A percentile compares a stretch with the other conserved stretches of the same genome.
Conservation (phyloP, 2,797 vertebrate species). For the Limnodromus scolopaceus region DNA sequence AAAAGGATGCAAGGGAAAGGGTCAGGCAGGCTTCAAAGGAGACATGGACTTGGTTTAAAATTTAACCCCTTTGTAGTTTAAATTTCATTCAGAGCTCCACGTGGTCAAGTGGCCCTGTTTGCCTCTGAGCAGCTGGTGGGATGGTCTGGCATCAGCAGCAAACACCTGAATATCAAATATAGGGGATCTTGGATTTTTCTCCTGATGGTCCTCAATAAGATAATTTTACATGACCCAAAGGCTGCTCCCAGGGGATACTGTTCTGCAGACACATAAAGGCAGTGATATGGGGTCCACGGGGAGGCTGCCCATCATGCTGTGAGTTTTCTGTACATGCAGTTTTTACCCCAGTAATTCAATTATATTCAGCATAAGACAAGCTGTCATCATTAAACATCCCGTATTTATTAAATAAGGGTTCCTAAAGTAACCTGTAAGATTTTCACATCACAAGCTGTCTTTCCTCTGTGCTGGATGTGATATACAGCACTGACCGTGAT, state of each 20-base stretch:
- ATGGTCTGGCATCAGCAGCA: neutral
- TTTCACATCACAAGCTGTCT: neutral
- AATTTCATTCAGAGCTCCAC: conserved; percentile 22
- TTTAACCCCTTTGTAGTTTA: conserved; percentile 43
- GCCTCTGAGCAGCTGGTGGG: neutral
- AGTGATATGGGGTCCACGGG: neutral
- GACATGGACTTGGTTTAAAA: conserved; percentile 50
- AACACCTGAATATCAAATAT: rapidly evolving
- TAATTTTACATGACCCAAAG: neutral
- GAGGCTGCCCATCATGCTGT: neutral
- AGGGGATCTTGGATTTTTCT: neutral
- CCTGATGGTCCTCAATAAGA: neutral
- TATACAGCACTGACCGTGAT: neutral
- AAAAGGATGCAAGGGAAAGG: conserved; percentile 2
- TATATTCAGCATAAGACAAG: neutral
- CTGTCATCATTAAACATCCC: neutral
- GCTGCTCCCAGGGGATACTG: neutral
- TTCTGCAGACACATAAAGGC: neutral
- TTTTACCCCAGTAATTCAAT: neutral
- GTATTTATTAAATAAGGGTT: neutral
- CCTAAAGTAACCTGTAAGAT: neutral
- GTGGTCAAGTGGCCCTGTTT: neutral
- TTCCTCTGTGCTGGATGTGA: neutral
- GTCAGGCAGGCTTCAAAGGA: conserved; percentile 38
- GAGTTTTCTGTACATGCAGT: neutral